Evolutionary conservation across 2,797 vertebrate genomes (phyloP).

Genomic region (Kryptopterus vitreolus): DNA sequence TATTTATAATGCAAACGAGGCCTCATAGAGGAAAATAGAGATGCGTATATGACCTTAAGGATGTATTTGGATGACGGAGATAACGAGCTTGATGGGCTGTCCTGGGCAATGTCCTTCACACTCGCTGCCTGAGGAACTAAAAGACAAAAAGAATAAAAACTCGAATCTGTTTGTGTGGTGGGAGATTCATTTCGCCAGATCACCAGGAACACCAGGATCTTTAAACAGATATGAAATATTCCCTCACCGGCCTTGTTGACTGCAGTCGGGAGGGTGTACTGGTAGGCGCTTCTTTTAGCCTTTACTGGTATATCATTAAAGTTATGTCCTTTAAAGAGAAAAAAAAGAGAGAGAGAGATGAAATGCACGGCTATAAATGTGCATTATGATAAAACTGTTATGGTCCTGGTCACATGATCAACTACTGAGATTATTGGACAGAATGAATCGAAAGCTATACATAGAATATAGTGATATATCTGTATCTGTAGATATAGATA

Average conservation of each 20-base stretch:
- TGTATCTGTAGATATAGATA: too few relatives aligned
- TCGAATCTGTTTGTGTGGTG: too few relatives aligned
- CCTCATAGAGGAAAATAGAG: background rate
- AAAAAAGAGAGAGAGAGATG: background rate
- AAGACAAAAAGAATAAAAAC: background rate
- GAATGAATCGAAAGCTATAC: too few relatives aligned
- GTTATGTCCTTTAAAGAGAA: slow-evolving; percentile 73
- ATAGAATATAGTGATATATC: too few relatives aligned
- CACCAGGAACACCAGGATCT: background rate
- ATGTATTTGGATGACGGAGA: slow-evolving; percentile 73
- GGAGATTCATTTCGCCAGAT: too few relatives aligned
- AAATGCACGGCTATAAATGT: background rate
- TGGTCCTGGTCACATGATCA: background rate
- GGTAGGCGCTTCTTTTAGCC: slow-evolving; percentile 90
- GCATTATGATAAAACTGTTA: background rate
- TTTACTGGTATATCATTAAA: slow-evolving; percentile 88
- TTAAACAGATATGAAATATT: background rate
- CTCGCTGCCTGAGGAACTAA: slow-evolving; percentile 81
- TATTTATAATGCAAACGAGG: background rate
- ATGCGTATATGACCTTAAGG: slow-evolving; percentile 77
- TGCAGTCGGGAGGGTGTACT: slow-evolving; percentile 89
- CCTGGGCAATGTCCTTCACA: slow-evolving; percentile 83
- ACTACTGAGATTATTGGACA: too few relatives aligned
- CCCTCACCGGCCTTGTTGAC: slow-evolving; percentile 85
- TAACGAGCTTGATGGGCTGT: slow-evolving; percentile 62